These are phyloP conservation scores for Netelia melanura DNA, from an alignment of 2,888 invertebrate genomes.

Conservation along the genomic window DNA sequence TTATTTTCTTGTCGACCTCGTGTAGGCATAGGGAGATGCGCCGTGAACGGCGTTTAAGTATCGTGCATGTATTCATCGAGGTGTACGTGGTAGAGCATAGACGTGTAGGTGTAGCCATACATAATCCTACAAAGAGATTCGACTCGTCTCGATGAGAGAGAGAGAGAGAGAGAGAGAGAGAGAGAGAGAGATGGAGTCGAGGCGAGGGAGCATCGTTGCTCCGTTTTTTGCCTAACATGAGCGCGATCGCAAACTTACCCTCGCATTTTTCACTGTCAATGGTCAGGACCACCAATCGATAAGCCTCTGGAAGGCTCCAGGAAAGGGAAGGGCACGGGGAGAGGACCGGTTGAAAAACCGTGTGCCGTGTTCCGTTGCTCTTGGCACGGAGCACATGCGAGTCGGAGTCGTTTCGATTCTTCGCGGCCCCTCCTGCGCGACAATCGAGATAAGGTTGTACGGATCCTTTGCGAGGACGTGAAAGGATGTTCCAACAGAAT, in stretches of 20 bases:
- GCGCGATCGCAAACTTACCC: slow-evolving; percentile 62
- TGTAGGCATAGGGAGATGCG: slow-evolving; percentile 36
- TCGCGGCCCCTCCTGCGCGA: slow-evolving; percentile 46
- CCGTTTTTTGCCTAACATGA: slow-evolving; percentile 62
- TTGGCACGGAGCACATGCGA: slow-evolving; percentile 15
- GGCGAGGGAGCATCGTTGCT: slow-evolving; percentile 40
- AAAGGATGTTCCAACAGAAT: slow-evolving; percentile 60
- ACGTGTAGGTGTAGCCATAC: slow-evolving; percentile 29
- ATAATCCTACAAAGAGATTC: background rate
- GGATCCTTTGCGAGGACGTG: slow-evolving; percentile 45
- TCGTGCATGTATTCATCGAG: background rate
- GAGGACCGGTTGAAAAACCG: slow-evolving; percentile 41
- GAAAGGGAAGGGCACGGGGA: background rate
- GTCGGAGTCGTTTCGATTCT: slow-evolving; percentile 26
- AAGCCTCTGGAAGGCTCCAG: slow-evolving; percentile 20
- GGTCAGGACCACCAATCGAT: slow-evolving; percentile 65
- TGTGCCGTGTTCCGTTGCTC: slow-evolving; percentile 23
- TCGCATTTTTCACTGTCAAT: slow-evolving; percentile 71
- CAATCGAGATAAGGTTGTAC: slow-evolving; percentile 62
- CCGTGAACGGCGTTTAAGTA: background rate
- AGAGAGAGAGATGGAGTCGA: background rate
- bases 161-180: background rate
- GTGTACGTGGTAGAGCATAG: slow-evolving; percentile 14
- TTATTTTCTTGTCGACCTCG: slow-evolving; percentile 72
- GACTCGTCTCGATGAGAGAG: background rate